Conservation (phyloP, 64 coral and sea anemone genomes). For the Orbicella faveolata region DNA sequence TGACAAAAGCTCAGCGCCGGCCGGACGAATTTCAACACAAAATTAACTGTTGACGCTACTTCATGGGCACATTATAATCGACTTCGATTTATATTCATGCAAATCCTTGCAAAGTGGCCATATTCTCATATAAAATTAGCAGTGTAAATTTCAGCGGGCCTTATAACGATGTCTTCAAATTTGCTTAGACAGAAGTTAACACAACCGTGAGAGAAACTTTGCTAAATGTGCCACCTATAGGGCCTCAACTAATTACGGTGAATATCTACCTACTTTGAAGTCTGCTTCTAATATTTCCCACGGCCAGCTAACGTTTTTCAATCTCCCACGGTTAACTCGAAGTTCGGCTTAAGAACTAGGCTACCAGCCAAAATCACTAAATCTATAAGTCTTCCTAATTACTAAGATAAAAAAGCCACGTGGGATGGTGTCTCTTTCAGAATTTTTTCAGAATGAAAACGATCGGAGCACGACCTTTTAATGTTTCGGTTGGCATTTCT, state of each 20-base stretch:
- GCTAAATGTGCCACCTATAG: neutral
- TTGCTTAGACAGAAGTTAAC: no score
- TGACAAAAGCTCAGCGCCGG: neutral
- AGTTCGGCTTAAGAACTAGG: neutral
- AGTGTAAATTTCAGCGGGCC: neutral
- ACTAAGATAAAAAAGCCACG: neutral
- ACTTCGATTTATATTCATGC: neutral
- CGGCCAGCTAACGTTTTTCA: neutral
- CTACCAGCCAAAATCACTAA: neutral
- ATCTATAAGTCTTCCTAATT: constrained; percentile 8
- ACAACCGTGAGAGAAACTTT: neutral
- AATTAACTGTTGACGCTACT: no score
- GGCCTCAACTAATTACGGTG: neutral
- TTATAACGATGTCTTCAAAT: neutral
- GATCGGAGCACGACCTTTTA: neutral
- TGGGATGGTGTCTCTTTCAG: neutral
- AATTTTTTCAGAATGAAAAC: neutral
- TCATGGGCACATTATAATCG: neutral
- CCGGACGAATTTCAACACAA: neutral
- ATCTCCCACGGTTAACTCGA: constrained; percentile 21
- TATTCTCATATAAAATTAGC: constrained; percentile 1
- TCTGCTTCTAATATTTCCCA: neutral
- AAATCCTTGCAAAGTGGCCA: neutral
- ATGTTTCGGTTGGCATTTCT: neutral
- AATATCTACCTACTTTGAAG: neutral